A percentile compares a stretch with the other conserved stretches of the same genome.
Evolutionary conservation across 2,113 vertebrate species (phyloP).

Genomic region (Nycticorax nycticorax): DNA sequence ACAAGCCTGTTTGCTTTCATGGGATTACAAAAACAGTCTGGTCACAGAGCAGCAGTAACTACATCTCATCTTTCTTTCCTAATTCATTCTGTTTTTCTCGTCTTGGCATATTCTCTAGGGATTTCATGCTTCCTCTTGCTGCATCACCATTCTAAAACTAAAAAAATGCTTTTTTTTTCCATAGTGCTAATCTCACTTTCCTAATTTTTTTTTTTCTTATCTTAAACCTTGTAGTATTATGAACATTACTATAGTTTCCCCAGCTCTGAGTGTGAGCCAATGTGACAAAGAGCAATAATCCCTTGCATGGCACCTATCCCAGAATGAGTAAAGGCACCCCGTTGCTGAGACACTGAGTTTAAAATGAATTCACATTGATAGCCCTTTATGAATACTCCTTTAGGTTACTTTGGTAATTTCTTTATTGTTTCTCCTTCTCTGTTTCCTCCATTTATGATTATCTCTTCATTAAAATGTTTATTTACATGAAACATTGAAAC

Average conservation of each 20-base stretch:
- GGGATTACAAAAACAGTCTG: background rate
- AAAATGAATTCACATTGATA: background rate
- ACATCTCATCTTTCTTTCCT: background rate
- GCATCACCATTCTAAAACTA: background rate
- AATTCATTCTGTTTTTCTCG: background rate
- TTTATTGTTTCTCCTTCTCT: background rate
- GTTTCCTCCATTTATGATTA: background rate
- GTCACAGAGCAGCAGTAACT: background rate
- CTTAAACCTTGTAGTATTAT: background rate
- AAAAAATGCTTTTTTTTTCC: background rate
- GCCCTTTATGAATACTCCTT: background rate
- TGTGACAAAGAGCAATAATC: background rate
- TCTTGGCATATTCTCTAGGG: background rate
- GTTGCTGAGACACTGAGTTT: background rate
- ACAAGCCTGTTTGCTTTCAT: background rate
- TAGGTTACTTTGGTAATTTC: background rate
- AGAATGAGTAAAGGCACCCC: background rate
- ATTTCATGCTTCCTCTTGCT: background rate
- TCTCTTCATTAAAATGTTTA: background rate
- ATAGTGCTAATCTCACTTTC: background rate
- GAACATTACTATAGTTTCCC: background rate
- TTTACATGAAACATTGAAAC: background rate
- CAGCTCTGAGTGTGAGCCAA: background rate
- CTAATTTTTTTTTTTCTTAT: background rate
- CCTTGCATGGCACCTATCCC: background rate